phyloP scores from a whole-genome alignment of 2,113 vertebrate genomes.

The Lanius collurio region DNA sequence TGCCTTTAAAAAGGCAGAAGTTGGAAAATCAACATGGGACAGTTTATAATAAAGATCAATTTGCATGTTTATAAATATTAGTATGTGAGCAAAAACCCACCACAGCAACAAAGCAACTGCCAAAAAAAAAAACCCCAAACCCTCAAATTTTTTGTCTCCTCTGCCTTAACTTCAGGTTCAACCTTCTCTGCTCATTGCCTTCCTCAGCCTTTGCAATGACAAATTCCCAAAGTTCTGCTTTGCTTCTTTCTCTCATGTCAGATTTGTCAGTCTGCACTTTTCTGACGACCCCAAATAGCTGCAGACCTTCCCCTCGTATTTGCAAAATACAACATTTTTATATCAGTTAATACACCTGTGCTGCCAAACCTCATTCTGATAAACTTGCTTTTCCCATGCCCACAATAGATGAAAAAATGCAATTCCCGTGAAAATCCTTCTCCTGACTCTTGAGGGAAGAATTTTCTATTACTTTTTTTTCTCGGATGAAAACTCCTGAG shows the following conservation, averaged over 20 bases:
- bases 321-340: background rate
- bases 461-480: background rate
- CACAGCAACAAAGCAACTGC: background rate
- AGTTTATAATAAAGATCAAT: background rate
- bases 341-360: background rate
- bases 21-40: background rate
- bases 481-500: background rate
- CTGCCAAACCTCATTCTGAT: background rate
- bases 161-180: background rate
- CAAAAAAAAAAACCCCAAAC: rapidly evolving
- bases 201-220: background rate
- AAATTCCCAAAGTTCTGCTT: background rate
- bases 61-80: background rate
- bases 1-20: background rate
- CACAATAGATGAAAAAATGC: background rate
- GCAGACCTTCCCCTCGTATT: background rate
- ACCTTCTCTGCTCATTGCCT: background rate
- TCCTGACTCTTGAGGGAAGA: background rate
- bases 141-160: background rate
- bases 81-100: background rate
- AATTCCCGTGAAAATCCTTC: background rate
- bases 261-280: background rate
- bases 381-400: background rate
- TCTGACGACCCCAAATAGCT: background rate
- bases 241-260: background rate